These are phyloP conservation scores for Sphyrna mokarran DNA, from an alignment of 2,113 vertebrate genomes.

Conservation along the genomic window DNA sequence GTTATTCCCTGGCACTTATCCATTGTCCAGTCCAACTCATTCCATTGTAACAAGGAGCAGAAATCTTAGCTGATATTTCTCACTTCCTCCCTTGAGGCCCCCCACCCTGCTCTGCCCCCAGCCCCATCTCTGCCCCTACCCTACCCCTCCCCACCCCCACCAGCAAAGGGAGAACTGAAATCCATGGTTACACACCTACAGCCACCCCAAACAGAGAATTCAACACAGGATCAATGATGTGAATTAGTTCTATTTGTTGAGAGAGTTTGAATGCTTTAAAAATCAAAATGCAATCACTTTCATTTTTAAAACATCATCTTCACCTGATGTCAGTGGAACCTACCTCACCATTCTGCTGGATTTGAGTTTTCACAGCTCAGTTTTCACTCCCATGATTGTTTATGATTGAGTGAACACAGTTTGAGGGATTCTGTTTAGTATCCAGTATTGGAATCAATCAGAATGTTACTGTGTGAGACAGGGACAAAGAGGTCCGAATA, in stretches of 20 bases:
- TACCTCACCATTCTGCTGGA: not conserved
- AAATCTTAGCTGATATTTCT: not conserved
- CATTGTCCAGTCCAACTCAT: too few species aligned
- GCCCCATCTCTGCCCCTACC: too few species aligned
- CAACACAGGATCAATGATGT: not conserved
- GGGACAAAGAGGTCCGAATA: not conserved
- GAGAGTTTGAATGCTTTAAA: not conserved
- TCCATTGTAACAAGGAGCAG: not conserved
- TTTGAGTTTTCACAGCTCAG: too few species aligned
- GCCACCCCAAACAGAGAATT: not conserved
- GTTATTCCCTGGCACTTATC: too few species aligned
- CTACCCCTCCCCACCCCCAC: too few species aligned
- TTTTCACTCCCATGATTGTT: too few species aligned
- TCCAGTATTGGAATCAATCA: not conserved
- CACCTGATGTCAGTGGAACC: not conserved
- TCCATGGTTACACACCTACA: not conserved
- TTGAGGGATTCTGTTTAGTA: not conserved
- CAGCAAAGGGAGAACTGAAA: not conserved
- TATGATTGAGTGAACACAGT: not conserved
- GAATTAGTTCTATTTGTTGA: not conserved
- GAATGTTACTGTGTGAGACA: not conserved
- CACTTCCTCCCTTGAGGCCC: too few species aligned
- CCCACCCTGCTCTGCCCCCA: too few species aligned
- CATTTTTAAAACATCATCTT: not conserved
- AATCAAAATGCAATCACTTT: not conserved